Conservation (phyloP, 2,797 vertebrate genomes). For the Otolemur crassicaudatus region DNA sequence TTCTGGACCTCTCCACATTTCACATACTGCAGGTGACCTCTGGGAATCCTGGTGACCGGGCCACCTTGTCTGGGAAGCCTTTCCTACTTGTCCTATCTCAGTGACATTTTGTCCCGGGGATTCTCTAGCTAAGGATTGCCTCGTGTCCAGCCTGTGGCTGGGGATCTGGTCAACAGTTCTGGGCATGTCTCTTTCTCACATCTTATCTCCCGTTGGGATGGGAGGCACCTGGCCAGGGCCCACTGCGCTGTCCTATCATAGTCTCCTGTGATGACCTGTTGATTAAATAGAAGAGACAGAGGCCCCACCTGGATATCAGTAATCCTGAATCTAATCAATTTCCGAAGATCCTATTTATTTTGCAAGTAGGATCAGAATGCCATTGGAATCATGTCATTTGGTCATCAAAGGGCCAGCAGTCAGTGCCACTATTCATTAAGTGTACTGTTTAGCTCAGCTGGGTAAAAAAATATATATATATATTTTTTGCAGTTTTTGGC, state of each 20-base stretch:
- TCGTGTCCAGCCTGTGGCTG: rapidly evolving
- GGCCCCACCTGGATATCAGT: not conserved
- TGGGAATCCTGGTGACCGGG: not conserved
- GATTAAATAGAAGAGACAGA: not conserved
- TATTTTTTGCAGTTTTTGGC: too few species aligned
- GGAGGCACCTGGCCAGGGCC: not conserved
- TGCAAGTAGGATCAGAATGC: not conserved
- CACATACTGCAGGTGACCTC: not conserved
- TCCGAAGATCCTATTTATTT: not conserved
- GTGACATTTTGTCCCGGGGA: not conserved
- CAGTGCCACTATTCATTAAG: too few species aligned
- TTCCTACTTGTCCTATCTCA: not conserved
- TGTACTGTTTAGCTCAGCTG: not conserved
- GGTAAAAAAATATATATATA: too few species aligned
- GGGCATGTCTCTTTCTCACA: rapidly evolving
- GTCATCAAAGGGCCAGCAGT: not conserved
- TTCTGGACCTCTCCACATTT: not conserved
- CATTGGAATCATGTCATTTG: not conserved
- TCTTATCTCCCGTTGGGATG: not conserved
- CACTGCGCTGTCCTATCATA: not conserved
- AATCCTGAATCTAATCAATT: not conserved
- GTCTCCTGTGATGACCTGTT: not conserved
- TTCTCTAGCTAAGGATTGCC: not conserved
- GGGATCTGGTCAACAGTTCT: not conserved
- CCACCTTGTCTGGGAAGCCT: not conserved